Base-by-base conservation (phyloP, 1,140 invertebrate species). In the Drosophila pruinosa region DNA sequence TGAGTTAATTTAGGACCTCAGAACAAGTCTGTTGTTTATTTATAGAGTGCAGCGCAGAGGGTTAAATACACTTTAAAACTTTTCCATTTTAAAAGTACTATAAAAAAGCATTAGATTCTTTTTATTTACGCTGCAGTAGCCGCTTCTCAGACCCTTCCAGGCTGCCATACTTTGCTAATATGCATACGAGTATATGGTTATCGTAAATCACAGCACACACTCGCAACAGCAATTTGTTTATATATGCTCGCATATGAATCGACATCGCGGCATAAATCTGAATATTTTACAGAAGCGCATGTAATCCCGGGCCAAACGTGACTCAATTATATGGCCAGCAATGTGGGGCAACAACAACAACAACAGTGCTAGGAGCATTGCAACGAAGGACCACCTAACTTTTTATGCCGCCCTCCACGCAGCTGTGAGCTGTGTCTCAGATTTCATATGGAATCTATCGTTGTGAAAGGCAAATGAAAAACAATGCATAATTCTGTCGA, bases 251-350 rank as follows among this genome's bases (percentile, higher is more conserved):
- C 19, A 48, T 45, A 45, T 43, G 62, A 26, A 31, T 73, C 71
- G 47, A 50, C 31, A 56, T 67, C 69, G 78, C 81, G 74, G 82
- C 77, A 88, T 88, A 86, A 86, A 86, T 86, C 81, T 88, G 67
- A 82, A 85, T 85, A 85, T 77, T 68, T 82, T 62, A 77, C 57
- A 72, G 38, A 62, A 64, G 45, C 48, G 43, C 52, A 31, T 63
- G 28, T 88, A 88, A 88, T 81, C 75, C 82, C 67, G 28, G 48
- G 26, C 53, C 83, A 89, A 89, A 89, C 86, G 86, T 89, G 86
- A 89, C 86, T 89, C 86, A 89, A 89, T 89, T 89, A 89, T 89
- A 78, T 85, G 71, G 81, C 63, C 73, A 77, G 41, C 67, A 75
- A 21, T 69, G 69, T 57, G 53, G 28, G 43, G 67, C 43, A 47